phyloP scores from a whole-genome alignment of 2,888 invertebrate genomes.

The Unio pictorum region DNA sequence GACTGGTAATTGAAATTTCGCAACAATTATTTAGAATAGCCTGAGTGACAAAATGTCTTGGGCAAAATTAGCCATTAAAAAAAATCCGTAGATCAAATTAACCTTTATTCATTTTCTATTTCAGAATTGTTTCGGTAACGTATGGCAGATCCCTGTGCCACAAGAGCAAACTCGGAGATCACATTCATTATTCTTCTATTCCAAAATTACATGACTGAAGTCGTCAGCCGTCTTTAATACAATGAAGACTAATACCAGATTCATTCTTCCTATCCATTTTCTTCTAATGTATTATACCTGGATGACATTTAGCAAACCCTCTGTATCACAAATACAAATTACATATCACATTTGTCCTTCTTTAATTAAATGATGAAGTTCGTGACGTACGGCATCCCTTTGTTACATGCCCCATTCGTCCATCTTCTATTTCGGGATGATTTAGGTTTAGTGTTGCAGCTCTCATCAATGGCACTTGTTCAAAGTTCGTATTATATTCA shows the following conservation, averaged over 20 bases:
- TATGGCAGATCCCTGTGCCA: conserved; percentile 55
- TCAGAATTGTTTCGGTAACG: conserved; percentile 48
- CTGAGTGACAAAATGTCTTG: conserved; percentile 44
- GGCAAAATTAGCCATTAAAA: conserved; percentile 55
- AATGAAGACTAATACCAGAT: conserved; percentile 40
- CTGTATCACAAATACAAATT: conserved; percentile 7
- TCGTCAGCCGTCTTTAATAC: conserved; percentile 53
- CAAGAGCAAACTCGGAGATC: conserved; percentile 38
- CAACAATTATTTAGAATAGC: conserved; percentile 16
- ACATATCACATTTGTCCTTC: conserved; percentile 32
- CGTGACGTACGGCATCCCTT: conserved; percentile 56
- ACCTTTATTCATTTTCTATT: too few species aligned
- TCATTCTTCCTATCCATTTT: conserved; percentile 15
- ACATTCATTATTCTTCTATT: conserved; percentile 24
- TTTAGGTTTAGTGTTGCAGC: conserved; percentile 54
- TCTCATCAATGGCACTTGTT: conserved; percentile 46
- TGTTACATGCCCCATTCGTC: conserved; percentile 2
- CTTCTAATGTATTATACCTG: too few species aligned
- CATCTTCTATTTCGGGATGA: conserved; percentile 12
- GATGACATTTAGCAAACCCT: too few species aligned
- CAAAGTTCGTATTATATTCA: conserved; percentile 32
- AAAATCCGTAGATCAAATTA: conserved; percentile 11
- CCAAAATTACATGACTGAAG: conserved; percentile 47
- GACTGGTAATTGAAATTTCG: too few species aligned
- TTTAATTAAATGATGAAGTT: conserved; percentile 28